Base-by-base conservation (phyloP, 1,140 invertebrate genomes). In the Meteorus sp. region DNA sequence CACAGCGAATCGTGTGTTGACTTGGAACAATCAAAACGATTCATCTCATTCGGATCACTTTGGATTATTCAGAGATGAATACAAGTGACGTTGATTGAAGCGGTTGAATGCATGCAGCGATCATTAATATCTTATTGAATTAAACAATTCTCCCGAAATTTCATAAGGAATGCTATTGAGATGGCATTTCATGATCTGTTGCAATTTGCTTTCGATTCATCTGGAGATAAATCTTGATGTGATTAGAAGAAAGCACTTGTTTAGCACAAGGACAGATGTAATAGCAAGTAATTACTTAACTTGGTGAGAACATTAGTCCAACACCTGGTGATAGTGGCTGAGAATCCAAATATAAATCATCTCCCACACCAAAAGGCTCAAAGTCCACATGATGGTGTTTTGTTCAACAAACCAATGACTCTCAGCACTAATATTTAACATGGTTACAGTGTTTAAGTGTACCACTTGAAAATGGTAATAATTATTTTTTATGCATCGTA, bases 271-370 rank as follows among this genome's bases (percentile, higher is more conserved):
- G 20, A 23, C 23, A 19, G 23, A 50, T 35, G 31, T 50, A 50
- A 50, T 50, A 50, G 27, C 13, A 33, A 50, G 29, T 33, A 50
- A 50, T 50, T 33, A 50, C 13, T 15, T 15, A 39, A 39, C 8
- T 15, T 50, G 23, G 17, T 19, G 47, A 31, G 47, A 50, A 33
- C 27, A 50, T 50, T 8, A 29, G 15, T 33, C 47, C 13, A 7
- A 29, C n/a, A n/a, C n/a, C n/a, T 17, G 25, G 47, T 31, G 15
- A 3, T 39, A 39, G n/a, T 39, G 6, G 11, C 29, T 7, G 29
- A 39, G 27, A 35, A 33, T 13, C 47, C 17, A 33, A 50, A 19
- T 31, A 33, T 33, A 11, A 50, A 35, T 33, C 17, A 35, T 19
- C 11, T 17, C 13, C 11, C 13, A 7, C 15, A 13, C 17, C 13